Conservation (phyloP, 2,113 vertebrate genomes). For the Microtus richardsoni region DNA sequence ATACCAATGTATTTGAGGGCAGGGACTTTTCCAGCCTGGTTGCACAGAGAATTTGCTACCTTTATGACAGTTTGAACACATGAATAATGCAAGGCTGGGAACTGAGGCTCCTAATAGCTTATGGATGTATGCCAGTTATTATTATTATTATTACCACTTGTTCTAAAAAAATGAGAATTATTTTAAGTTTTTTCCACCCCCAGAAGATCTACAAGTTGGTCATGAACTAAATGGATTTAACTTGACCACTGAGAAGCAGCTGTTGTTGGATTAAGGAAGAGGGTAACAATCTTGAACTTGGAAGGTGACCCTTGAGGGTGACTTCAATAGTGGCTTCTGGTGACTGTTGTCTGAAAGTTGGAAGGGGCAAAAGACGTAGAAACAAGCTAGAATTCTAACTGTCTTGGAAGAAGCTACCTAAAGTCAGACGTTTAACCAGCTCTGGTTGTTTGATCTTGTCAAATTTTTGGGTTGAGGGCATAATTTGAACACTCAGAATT, state of each 20-base stretch:
- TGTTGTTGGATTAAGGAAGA: slow-evolving; percentile 23
- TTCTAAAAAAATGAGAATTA: slow-evolving; percentile 67
- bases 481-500: slow-evolving; percentile 31
- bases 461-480: neutral
- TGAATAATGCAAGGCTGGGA: slow-evolving; percentile 72
- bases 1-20: slow-evolving; percentile 51
- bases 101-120: slow-evolving; percentile 45
- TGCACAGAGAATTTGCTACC: slow-evolving; percentile 58
- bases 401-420: slow-evolving; percentile 47
- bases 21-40: slow-evolving; percentile 61
- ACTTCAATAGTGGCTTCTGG: neutral
- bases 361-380: neutral
- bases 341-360: neutral
- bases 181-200: slow-evolving; percentile 32
- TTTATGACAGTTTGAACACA: slow-evolving; percentile 63
- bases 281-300: neutral
- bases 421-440: slow-evolving; percentile 42
- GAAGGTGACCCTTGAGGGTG: slow-evolving; percentile 19
- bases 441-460: slow-evolving; percentile 54
- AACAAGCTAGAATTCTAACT: slow-evolving; percentile 36
- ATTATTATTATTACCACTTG: slow-evolving; percentile 16
- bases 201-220: slow-evolving; percentile 51
- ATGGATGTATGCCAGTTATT: slow-evolving; percentile 48
- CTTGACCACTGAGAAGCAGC: slow-evolving; percentile 53
- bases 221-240: slow-evolving; percentile 63